Base-by-base conservation (phyloP, 1,140 invertebrate species). In the Plodia interpunctella region DNA sequence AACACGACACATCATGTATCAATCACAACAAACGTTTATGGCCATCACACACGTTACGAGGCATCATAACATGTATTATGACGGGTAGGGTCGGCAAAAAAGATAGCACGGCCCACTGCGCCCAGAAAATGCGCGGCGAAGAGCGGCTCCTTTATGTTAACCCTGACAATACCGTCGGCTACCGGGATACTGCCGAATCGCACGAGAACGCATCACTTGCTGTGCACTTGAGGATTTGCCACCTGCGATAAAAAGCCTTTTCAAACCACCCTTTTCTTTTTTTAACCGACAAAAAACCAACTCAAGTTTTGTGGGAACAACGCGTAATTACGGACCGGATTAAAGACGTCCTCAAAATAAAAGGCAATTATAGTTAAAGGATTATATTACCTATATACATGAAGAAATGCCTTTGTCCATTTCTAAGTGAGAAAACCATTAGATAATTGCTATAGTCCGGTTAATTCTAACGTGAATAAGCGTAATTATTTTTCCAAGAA, bases 171-270 rank as follows among this genome's bases (percentile, higher is more conserved):
- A 65, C 21, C 60, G 59, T 21, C 56, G 25, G 79, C 80, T 81
- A 82, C 83, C 70, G 79, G 68, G 53, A 55, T 51, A 65, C 60
- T 58, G 60, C 65, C 53, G 59, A 78, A 72, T 76, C 72, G 70
- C 63, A 72, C 64, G 76, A 74, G 77, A 77, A 66, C 77, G 72
- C 74, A 73, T 80, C 70, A 72, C 62, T 81, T 78, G 76, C 57
- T 76, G 74, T 70, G 68, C 81, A 88, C 81, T 88, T 88, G 76
- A 85, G 73, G 62, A 78, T 72, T 84, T 66, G 72, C 78, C 83
- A 88, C 83, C 80, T 88, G 78, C 61, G 65, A 78, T 77, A 79
- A 84, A 86, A 83, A 74, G 66, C 62, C 71, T 61, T 63, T 68
- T 65, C 59, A 63, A 35, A 63, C 51, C 56, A 55, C 62, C 73